phyloP scores from a whole-genome alignment of 2,113 vertebrate genomes.

The Centropristis striata region DNA sequence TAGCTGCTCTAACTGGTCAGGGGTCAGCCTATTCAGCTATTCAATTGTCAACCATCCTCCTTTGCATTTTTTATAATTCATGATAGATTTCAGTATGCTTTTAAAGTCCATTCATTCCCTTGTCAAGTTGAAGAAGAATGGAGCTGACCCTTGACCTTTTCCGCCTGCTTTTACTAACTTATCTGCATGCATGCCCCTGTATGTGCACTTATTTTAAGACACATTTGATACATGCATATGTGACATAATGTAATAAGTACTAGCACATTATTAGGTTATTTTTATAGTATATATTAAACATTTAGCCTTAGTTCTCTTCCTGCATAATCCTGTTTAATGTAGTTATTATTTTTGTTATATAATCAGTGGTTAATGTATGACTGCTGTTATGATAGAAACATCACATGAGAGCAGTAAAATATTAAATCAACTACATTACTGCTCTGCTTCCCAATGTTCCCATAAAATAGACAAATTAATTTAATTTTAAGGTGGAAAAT shows the following conservation, averaged over 20 bases:
- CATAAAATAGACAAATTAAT: not conserved
- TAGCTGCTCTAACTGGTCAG: slow-evolving; percentile 44
- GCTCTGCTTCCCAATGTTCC: not conserved
- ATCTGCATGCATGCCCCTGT: slow-evolving; percentile 30
- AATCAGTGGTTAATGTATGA: not conserved
- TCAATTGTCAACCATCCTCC: not conserved
- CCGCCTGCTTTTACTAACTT: slow-evolving; percentile 42
- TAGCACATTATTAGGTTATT: not conserved
- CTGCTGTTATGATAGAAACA: not conserved
- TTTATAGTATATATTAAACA: not conserved
- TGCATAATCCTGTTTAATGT: not conserved
- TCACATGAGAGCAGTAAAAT: not conserved
- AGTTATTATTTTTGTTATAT: not conserved
- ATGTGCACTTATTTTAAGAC: not conserved
- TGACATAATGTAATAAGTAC: not conserved
- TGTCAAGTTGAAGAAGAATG: slow-evolving; percentile 37
- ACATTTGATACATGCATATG: not conserved
- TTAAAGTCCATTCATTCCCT: slow-evolving; percentile 12
- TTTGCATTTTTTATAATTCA: slow-evolving; percentile 37
- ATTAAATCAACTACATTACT: not conserved
- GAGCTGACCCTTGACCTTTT: slow-evolving; percentile 70
- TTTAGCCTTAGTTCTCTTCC: slow-evolving; percentile 10
- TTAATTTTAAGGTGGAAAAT: not conserved
- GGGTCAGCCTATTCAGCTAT: slow-evolving; percentile 64
- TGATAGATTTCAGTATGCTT: slow-evolving; percentile 50